Base-by-base conservation (phyloP, 2,888 invertebrate genomes). In the Phyto melanocephala region DNA sequence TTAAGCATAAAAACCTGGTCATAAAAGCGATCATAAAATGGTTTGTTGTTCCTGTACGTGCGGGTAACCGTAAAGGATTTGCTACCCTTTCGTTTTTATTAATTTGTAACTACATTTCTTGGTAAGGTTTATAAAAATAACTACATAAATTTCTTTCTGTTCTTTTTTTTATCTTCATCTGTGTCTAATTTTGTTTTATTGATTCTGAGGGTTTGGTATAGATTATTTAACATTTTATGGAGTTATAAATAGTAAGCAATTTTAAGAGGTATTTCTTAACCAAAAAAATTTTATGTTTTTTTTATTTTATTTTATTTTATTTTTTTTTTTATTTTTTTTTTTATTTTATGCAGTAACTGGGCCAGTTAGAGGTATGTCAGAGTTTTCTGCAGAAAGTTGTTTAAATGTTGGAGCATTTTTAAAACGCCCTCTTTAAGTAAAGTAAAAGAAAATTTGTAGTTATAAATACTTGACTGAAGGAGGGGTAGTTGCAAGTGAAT, bases 171-270 rank as follows among this genome's bases (percentile, higher is more conserved):
- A 20, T 10, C 20, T 47, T 11, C 20, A 22, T 47, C 20, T 58
- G 58, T 20, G 58, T 17, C 58, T 37, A 56, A 56, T 56, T 68
- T 58, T 35, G 11, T 47, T 60, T 71, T 50, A 60, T 71, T 24
- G 35, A 60, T 71, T 71, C 47, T 37, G 17, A 47, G 58, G 37
- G 20, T n/a, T n/a, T 50, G 15, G 47, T 17, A 28, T 17, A 58
- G 58, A 71, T 22, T 71, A 58, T 58, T 71, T 20, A 47, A 17
- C 24, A 50, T 60, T 62, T 47, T 50, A 71, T 60, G 50, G 11
- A 50, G 45, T 17, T 50, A 24, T 47, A 71, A 71, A 58, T 11
- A 17, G 24, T 68, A 33, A 65, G n/a, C 20, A 35, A 22, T 65
- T 50, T 45, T 15, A 42, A 33, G 8, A 7, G 28, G 5, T 28